A percentile compares a stretch with the other conserved stretches of the same genome.
Conservation (phyloP, 2,113 vertebrate genomes). For the Cervus canadensis region DNA sequence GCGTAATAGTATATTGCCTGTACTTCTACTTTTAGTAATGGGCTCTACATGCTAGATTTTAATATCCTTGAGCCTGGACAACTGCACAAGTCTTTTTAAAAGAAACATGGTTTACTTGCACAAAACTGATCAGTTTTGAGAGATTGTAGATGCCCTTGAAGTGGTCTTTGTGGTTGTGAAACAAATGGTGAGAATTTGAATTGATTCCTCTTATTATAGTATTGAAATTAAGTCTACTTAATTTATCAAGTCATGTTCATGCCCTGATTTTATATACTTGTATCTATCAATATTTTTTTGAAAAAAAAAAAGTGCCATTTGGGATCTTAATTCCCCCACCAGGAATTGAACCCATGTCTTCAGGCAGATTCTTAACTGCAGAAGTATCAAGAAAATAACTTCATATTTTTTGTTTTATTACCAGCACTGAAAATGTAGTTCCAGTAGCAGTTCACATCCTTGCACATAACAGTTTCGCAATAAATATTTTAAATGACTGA, state of each 20-base stretch:
- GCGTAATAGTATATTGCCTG: not conserved
- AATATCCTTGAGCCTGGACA: not conserved
- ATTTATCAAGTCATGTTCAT: slow-evolving; percentile 94
- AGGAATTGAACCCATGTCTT: not conserved
- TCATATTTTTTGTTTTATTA: not conserved
- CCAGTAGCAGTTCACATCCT: not conserved
- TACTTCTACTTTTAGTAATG: not conserved
- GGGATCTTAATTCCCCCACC: not conserved
- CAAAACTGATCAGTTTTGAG: not conserved
- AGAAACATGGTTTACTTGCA: not conserved
- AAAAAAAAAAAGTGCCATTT: not conserved
- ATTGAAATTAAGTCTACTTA: slow-evolving; percentile 88
- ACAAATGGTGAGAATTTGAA: not conserved
- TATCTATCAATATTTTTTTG: slow-evolving; percentile 38
- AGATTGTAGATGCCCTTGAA: not conserved
- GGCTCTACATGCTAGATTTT: not conserved
- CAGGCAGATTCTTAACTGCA: not conserved
- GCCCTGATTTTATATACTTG: slow-evolving; percentile 91
- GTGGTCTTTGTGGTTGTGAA: not conserved
- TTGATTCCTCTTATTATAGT: not conserved
- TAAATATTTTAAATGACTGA: not conserved
- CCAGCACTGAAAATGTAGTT: not conserved
- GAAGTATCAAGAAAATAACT: not conserved
- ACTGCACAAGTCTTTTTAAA: not conserved
- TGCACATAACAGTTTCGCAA: not conserved